These are phyloP conservation scores for Serripes groenlandicus DNA, from an alignment of 2,888 invertebrate species.

Conservation along the genomic window DNA sequence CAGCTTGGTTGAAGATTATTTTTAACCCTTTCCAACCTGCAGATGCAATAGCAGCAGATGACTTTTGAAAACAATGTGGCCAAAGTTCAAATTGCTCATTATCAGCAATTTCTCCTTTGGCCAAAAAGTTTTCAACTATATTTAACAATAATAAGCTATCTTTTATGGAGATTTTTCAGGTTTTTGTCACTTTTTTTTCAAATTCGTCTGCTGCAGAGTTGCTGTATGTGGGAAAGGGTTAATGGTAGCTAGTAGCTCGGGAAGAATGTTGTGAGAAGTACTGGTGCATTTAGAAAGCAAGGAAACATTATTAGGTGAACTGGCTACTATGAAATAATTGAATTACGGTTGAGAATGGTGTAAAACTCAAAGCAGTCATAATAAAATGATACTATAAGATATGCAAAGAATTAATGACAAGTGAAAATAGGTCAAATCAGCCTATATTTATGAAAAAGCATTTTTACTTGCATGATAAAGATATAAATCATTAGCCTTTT, in stretches of 20 bases:
- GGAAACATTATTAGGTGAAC: too few relatives aligned
- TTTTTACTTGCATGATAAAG: conserved; percentile 31
- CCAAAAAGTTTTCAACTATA: background rate
- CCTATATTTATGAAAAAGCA: conserved; percentile 14
- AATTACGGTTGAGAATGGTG: too few relatives aligned
- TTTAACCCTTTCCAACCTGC: background rate
- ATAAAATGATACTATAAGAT: too few relatives aligned
- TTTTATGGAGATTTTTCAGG: background rate
- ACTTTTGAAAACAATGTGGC: background rate
- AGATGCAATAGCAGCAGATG: background rate
- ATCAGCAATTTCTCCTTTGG: background rate
- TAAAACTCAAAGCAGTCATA: too few relatives aligned
- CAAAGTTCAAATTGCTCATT: background rate
- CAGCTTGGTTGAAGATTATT: background rate
- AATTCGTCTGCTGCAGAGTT: too few relatives aligned
- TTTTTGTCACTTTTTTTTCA: background rate
- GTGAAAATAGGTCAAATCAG: conserved; percentile 16
- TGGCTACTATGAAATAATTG: too few relatives aligned
- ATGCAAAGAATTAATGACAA: too few relatives aligned
- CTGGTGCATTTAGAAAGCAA: too few relatives aligned
- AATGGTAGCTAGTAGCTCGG: too few relatives aligned
- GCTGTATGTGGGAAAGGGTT: too few relatives aligned
- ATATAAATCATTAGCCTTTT: conserved; percentile 49
- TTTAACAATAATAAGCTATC: too few relatives aligned
- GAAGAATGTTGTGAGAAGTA: too few relatives aligned